These are phyloP conservation scores for Mobula hypostoma DNA, from an alignment of 2,113 vertebrate species.

Conservation along the genomic window DNA sequence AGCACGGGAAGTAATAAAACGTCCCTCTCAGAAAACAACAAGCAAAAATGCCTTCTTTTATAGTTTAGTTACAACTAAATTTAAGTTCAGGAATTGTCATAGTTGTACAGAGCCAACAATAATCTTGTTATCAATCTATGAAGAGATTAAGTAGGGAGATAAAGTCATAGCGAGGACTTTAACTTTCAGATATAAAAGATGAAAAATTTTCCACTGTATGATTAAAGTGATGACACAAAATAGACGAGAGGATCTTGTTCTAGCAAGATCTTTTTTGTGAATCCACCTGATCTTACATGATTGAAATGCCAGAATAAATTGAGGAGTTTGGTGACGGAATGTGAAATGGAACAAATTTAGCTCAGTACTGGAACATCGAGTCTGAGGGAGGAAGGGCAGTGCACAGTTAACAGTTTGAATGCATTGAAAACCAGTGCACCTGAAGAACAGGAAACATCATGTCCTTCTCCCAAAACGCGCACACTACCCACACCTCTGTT, in stretches of 20 bases:
- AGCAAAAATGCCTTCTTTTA: background rate
- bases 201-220: background rate
- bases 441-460: background rate
- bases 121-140: background rate
- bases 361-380: background rate
- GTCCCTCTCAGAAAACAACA: background rate
- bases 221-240: background rate
- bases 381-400: background rate
- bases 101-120: background rate
- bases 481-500: background rate
- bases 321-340: background rate
- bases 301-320: background rate
- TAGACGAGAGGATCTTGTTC: background rate
- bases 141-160: background rate
- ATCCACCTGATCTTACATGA: background rate
- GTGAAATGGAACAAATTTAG: background rate
- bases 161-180: background rate
- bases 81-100: background rate
- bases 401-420: background rate
- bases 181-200: background rate
- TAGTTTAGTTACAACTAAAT: background rate
- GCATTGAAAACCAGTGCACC: background rate
- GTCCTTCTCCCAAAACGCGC: background rate
- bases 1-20: background rate
- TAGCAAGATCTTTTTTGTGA: background rate